Base-by-base conservation (phyloP, 2,888 invertebrate species). In the Lathronympha strigana region DNA sequence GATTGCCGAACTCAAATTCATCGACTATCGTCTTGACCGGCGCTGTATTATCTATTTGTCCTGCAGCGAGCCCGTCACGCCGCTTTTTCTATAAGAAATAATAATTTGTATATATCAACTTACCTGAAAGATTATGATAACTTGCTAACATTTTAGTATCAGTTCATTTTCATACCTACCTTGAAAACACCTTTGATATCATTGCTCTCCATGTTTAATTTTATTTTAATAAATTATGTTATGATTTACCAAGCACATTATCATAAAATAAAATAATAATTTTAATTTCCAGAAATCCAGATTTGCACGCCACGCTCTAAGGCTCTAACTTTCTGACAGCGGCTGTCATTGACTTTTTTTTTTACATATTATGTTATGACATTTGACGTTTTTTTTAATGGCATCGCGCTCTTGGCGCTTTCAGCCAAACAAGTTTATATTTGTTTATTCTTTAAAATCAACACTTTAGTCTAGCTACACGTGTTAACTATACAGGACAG, bases 1-100 rank as follows among this genome's bases (percentile, higher is more conserved):
- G 71, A 62, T 81, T 83, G 62, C 71, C 79, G 9, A 71, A 68
- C 38, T 76, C 71, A 21, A 88, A 68, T 66, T 79, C 76, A 5
- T 83, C 79, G 33, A 88, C 62, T 36, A 88, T 81, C 68, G 79
- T 76, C 28, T 80, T 79, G 1, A 80, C 78, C 1, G 87, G 69
- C 13, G 82, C 86, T 54, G 76, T 81, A 63, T 76, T 83, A 60
- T 88, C 83, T 21, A 87, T 71, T 47, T 73, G 77, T 2, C 77
- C 82, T 3, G 80, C 77, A 15, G 79, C 71, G 57, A 85, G 76
- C 33, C 72, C 72, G 19, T 60, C 57, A 9, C 8, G 11, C 15
- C 17, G 38, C 21, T 61, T 64, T 50, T 50, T 45, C 64, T 64
- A 6, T 5, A 25, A 25, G 36, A 31, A 23, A 36, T 33, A 11